Percentiles rank a stretch among this genome's conserved stretches.
Conservation (phyloP, 1,140 invertebrate species). For the Calycopis cecrops region DNA sequence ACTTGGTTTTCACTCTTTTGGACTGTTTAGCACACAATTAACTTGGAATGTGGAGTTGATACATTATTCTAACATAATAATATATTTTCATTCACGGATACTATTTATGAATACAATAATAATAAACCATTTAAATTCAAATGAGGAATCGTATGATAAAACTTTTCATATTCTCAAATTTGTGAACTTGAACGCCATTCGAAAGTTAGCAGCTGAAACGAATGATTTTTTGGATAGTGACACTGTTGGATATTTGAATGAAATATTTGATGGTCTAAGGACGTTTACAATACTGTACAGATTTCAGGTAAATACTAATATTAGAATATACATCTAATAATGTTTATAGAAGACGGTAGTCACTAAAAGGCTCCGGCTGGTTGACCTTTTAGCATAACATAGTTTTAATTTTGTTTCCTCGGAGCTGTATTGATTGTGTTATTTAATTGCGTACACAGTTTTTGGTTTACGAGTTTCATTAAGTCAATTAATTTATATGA, state of each 20-base stretch:
- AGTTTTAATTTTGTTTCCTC: no score
- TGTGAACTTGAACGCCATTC: constrained; percentile 28
- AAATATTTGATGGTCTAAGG: constrained; percentile 35
- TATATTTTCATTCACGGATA: constrained; percentile 38
- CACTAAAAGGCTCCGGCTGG: no score
- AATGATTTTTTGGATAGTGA: constrained; percentile 33
- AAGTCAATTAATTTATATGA: no score
- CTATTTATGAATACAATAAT: constrained; percentile 44
- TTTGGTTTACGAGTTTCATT: no score
- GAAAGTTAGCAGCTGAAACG: constrained; percentile 26
- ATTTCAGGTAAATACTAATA: constrained; percentile 31
- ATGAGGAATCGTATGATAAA: background rate
- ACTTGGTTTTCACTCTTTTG: constrained; percentile 17
- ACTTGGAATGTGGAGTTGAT: constrained; percentile 34
- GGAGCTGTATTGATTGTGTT: no score
- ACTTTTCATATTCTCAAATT: constrained; percentile 12
- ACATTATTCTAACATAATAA: constrained; percentile 35
- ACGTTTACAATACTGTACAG: constrained; percentile 25
- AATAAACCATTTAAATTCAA: constrained; percentile 28
- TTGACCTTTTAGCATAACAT: no score
- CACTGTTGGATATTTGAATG: constrained; percentile 36
- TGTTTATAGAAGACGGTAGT: no score
- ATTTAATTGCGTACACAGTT: no score
- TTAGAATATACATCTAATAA: no score
- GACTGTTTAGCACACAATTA: constrained; percentile 23